These are phyloP conservation scores for Bombus sylvicola DNA, from an alignment of 1,140 invertebrate species.

Conservation along the genomic window DNA sequence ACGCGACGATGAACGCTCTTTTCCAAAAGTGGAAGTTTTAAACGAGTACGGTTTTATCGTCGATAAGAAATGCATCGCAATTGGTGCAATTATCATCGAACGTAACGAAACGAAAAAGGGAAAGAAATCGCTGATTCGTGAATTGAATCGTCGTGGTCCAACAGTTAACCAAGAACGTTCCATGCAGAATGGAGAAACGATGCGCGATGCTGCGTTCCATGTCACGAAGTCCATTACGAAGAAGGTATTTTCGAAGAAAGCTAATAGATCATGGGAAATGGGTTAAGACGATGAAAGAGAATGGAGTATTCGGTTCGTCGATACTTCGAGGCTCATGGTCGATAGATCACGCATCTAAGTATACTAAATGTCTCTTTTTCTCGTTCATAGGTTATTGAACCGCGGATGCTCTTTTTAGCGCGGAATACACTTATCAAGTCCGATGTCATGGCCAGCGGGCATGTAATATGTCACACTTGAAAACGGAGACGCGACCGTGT, in stretches of 20 bases:
- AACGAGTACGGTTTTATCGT: background rate
- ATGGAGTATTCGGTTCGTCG: conserved; percentile 58
- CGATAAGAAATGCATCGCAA: background rate
- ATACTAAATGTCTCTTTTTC: conserved; percentile 70
- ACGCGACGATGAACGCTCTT: no score
- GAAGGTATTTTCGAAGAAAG: conserved; percentile 61
- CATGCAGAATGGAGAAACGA: conserved; percentile 32
- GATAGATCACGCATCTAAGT: conserved; percentile 72
- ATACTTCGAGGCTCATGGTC: conserved; percentile 53
- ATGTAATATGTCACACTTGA: conserved; percentile 22
- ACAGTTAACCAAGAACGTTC: background rate
- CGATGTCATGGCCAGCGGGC: conserved; percentile 55
- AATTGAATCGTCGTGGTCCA: no score
- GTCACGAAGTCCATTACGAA: conserved; percentile 47
- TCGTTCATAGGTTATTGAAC: conserved; percentile 63
- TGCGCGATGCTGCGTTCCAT: background rate
- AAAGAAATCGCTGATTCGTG: no score
- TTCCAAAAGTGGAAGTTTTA: no score
- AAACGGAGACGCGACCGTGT: conserved; percentile 6
- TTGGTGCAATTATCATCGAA: background rate
- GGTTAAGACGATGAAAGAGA: conserved; percentile 64
- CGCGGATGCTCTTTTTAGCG: conserved; percentile 59
- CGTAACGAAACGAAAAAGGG: background rate
- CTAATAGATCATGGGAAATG: conserved; percentile 69
- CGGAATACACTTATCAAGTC: conserved; percentile 61